Percentiles rank a stretch among this genome's conserved stretches.
Evolutionary conservation across 2,113 vertebrate genomes (phyloP).

Genomic region (Ivindomyrus marchei): DNA sequence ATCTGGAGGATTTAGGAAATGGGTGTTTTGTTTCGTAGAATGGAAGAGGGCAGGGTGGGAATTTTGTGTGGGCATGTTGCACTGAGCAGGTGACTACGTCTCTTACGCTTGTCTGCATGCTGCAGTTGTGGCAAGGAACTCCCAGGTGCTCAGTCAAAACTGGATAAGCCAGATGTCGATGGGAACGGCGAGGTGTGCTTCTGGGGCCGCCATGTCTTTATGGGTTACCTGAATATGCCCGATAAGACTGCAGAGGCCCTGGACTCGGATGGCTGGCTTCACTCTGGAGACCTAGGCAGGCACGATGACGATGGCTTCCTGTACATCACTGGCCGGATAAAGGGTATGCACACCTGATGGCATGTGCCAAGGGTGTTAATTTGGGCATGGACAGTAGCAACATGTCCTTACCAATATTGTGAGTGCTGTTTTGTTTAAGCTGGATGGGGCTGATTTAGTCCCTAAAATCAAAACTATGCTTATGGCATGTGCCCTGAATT

Average conservation of each 20-base stretch:
- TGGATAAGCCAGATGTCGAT: slow-evolving; percentile 53
- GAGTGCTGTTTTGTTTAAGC: neutral
- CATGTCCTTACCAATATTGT: neutral
- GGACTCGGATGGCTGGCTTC: slow-evolving; percentile 64
- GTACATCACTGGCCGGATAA: slow-evolving; percentile 70
- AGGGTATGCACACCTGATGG: slow-evolving; percentile 46
- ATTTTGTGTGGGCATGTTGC: neutral
- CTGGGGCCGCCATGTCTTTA: slow-evolving; percentile 69
- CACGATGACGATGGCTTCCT: slow-evolving; percentile 50
- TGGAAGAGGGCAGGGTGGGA: neutral
- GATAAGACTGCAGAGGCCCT: slow-evolving; percentile 59
- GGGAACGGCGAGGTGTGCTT: slow-evolving; percentile 66
- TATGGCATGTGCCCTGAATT: neutral
- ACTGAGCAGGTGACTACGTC: neutral
- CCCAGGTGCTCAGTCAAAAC: slow-evolving; percentile 52
- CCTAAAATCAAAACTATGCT: neutral
- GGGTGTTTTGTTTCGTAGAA: neutral
- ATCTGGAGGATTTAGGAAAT: neutral
- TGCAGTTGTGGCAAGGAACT: slow-evolving; percentile 61
- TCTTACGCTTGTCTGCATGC: slow-evolving; percentile 20
- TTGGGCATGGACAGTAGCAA: neutral
- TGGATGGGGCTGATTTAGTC: neutral
- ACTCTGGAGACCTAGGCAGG: slow-evolving; percentile 64
- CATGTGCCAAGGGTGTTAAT: neutral
- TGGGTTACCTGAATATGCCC: slow-evolving; percentile 66